Evolutionary conservation across 2,888 invertebrate species (phyloP).

Genomic region (Spilosoma lubricipeda): DNA sequence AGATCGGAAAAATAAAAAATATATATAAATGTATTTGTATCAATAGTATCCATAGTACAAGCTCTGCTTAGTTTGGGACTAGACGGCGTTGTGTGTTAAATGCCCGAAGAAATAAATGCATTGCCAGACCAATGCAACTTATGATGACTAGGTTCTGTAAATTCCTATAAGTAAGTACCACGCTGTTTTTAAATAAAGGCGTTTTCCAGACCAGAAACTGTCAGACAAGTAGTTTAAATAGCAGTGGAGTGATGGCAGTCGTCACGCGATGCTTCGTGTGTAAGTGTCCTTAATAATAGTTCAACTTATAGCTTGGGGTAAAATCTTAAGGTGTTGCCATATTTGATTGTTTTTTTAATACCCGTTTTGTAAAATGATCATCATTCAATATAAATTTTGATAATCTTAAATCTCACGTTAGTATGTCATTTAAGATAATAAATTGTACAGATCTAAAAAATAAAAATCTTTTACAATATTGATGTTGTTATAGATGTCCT

Average conservation of each 20-base stretch:
- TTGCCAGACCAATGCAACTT: not conserved
- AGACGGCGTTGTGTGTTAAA: too few relatives aligned
- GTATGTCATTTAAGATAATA: too few relatives aligned
- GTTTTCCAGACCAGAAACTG: constrained; percentile 28
- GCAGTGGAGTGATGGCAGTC: constrained; percentile 25
- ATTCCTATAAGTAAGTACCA: not conserved
- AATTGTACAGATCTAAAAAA: too few relatives aligned
- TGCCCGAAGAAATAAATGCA: not conserved
- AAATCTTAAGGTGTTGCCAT: constrained; percentile 5
- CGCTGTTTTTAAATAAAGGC: constrained; percentile 14
- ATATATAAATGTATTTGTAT: too few relatives aligned
- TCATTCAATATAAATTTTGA: not conserved
- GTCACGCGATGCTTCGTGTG: constrained; percentile 67
- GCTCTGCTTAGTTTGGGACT: too few relatives aligned
- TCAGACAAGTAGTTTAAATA: constrained; percentile 31
- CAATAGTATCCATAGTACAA: too few relatives aligned
- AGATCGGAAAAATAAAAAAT: too few relatives aligned
- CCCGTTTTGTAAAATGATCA: not conserved
- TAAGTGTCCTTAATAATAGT: constrained; percentile 54
- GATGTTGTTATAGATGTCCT: too few relatives aligned
- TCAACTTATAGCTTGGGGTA: constrained; percentile 31
- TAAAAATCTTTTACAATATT: too few relatives aligned
- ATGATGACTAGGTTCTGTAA: not conserved
- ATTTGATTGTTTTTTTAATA: not conserved
- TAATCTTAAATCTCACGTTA: not conserved